A percentile compares a stretch with the other conserved stretches of the same genome.
These are phyloP conservation scores for Tiphia femorata DNA, from an alignment of 2,888 invertebrate species.

Conservation along the genomic window DNA sequence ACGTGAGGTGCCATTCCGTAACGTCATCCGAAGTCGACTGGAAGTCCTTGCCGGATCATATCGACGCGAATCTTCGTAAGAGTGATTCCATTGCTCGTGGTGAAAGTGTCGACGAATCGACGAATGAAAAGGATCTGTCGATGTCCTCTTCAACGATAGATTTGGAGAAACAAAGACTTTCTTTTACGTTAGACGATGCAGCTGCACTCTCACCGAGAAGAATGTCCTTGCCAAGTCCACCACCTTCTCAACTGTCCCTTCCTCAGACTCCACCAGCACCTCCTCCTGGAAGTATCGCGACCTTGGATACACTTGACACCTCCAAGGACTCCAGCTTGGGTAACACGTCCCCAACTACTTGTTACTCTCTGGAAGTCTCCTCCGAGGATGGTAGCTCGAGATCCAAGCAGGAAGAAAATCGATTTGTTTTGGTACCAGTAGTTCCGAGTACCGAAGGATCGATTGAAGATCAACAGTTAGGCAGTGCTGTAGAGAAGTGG, in stretches of 20 bases:
- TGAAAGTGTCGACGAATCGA: slow-evolving; percentile 44
- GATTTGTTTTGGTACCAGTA: slow-evolving; percentile 69
- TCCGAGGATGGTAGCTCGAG: slow-evolving; percentile 5
- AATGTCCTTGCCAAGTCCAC: too few species aligned
- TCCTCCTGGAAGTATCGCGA: not conserved
- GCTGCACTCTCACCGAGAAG: too few species aligned
- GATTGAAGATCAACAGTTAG: slow-evolving; percentile 58
- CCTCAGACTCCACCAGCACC: too few species aligned
- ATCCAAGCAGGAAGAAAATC: slow-evolving; percentile 40
- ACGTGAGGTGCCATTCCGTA: slow-evolving; percentile 66
- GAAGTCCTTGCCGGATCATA: too few species aligned
- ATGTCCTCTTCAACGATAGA: slow-evolving; percentile 72
- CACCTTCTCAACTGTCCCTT: too few species aligned
- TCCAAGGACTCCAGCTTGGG: slow-evolving; percentile 13
- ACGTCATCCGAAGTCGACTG: slow-evolving; percentile 48
- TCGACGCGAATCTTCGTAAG: slow-evolving; percentile 34
- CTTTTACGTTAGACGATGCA: slow-evolving; percentile 81
- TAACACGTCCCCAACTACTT: slow-evolving; percentile 29
- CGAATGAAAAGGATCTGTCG: slow-evolving; percentile 36
- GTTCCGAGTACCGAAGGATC: slow-evolving; percentile 58
- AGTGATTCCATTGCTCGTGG: slow-evolving; percentile 58
- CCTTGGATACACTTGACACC: not conserved
- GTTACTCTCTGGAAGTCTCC: slow-evolving; percentile 28
- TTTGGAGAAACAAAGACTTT: slow-evolving; percentile 80
- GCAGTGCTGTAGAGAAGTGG: slow-evolving; percentile 69